A percentile compares a stretch with the other conserved stretches of the same genome.
phyloP scores from a whole-genome alignment of 2,113 vertebrate species.

The Serilophus lunatus region DNA sequence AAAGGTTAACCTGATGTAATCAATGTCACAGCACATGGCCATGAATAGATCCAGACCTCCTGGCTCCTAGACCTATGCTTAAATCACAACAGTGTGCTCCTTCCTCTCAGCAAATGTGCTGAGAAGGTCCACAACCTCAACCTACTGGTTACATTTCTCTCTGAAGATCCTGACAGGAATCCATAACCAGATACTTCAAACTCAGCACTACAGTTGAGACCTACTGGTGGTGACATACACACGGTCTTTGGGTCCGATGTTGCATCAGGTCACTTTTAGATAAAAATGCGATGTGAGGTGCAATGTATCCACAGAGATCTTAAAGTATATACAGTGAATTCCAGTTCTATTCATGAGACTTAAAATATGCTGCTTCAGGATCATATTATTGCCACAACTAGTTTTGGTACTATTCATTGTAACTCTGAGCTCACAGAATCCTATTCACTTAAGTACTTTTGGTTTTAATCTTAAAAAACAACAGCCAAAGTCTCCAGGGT shows the following conservation, averaged over 20 bases:
- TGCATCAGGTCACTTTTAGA: not conserved
- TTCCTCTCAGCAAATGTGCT: slow-evolving; percentile 20
- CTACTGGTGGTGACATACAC: not conserved
- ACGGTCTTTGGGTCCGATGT: not conserved
- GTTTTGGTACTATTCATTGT: not conserved
- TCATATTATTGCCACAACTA: not conserved
- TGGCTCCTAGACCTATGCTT: slow-evolving; percentile 3
- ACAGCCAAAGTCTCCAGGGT: not conserved
- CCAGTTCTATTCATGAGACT: not conserved
- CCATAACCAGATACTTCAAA: slow-evolving; percentile 11
- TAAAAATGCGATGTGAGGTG: not conserved
- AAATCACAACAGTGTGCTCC: not conserved
- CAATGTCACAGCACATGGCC: not conserved
- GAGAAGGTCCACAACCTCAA: slow-evolving; percentile 30
- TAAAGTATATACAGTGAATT: not conserved
- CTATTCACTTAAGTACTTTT: not conserved
- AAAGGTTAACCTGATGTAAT: not conserved
- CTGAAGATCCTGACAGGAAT: slow-evolving; percentile 18
- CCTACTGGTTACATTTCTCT: not conserved
- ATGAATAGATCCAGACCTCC: slow-evolving; percentile 15
- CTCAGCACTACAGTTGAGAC: not conserved
- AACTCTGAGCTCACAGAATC: not conserved
- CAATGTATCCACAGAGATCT: not conserved
- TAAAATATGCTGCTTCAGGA: not conserved
- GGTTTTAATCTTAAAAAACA: not conserved